Evolutionary conservation across 2,113 vertebrate genomes (phyloP), one percentile per base, ranked within the genome.

Genomic region (Ia io): DNA sequence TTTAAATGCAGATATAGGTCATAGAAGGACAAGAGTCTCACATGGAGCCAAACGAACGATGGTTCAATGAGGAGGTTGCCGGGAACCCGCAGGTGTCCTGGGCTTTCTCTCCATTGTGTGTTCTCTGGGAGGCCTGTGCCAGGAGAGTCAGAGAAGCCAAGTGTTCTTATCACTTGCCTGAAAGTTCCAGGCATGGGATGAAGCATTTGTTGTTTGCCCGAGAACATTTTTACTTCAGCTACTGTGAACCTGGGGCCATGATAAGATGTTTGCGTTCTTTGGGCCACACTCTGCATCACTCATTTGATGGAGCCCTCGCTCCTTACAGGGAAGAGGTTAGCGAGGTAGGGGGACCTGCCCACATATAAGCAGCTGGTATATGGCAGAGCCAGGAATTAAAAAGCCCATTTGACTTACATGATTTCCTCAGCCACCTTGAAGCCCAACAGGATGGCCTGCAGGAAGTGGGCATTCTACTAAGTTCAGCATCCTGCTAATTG

Each of bases 1-100:
- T 95, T 93, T 84, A 94, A 94, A 89, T 73, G 16, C 49, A 94
- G 88, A 77, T 23, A 67, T 17, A 92, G 71, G 83, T 83, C 89
- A 94, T 0, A 44, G 69, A 51, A 93, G 70, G 84, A 94, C 77
- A 61, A 74, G 82, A 69, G 59, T 12, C 73, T 83, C 82, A 22
- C 49, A 76, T 37, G 44, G 67, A 85, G 11, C 17, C 42, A 35
- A n/a, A 30, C 25, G 32, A 61, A 84, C 63, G 40, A 12, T 23
- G 10, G 25, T 25, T 30, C 14, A 5, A 4, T 47, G 13, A 84
- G 63, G 22, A n/a, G 32, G 9, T 30, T 37, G 30, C 4, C 59
- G 28, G 84, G 49, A 88, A 71, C 40, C 65, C 32, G 14, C 20
- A 13, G 6, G 10, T 14, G 22, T n/a, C 70, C 42, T 22, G 3